Evolutionary conservation across 2,888 invertebrate species (phyloP).

Genomic region (Lepetodrilus schrolli): DNA sequence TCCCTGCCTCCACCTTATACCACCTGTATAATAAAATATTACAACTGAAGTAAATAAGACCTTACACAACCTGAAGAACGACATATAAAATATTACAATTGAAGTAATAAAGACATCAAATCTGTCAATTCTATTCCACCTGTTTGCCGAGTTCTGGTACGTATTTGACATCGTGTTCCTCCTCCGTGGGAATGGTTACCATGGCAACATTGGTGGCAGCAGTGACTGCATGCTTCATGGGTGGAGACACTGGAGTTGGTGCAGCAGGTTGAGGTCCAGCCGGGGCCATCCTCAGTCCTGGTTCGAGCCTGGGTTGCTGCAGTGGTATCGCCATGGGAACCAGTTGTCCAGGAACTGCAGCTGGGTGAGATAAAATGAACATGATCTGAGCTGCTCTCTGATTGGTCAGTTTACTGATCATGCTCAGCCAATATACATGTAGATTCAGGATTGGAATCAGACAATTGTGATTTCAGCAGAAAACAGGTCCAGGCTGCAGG

Average conservation of each 20-base stretch:
- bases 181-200: slow-evolving; percentile 55
- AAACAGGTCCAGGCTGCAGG: no score
- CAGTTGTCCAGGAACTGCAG: slow-evolving; percentile 61
- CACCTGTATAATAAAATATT: no score
- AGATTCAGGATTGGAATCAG: no score
- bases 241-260: slow-evolving; percentile 47
- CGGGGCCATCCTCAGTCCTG: slow-evolving; percentile 53
- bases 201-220: slow-evolving; percentile 63
- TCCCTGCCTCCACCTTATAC: no score
- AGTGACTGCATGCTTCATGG: slow-evolving; percentile 50
- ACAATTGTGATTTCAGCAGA: no score
- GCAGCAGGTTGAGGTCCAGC: slow-evolving; percentile 35
- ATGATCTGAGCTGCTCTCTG: neutral
- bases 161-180: slow-evolving; percentile 35
- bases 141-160: slow-evolving; percentile 61
- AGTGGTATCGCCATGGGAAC: slow-evolving; percentile 72
- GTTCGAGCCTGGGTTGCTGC: slow-evolving; percentile 64
- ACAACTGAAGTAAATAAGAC: no score
- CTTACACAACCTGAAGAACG: no score
- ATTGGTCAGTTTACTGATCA: neutral
- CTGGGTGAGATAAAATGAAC: slow-evolving; percentile 36
- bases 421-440: no score
- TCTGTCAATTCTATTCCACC: slow-evolving; percentile 52
- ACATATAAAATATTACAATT: no score
- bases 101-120: no score